Percentiles rank a stretch among this genome's conserved stretches.
Conservation (phyloP, 2,888 invertebrate genomes). For the Plebejus anna region DNA sequence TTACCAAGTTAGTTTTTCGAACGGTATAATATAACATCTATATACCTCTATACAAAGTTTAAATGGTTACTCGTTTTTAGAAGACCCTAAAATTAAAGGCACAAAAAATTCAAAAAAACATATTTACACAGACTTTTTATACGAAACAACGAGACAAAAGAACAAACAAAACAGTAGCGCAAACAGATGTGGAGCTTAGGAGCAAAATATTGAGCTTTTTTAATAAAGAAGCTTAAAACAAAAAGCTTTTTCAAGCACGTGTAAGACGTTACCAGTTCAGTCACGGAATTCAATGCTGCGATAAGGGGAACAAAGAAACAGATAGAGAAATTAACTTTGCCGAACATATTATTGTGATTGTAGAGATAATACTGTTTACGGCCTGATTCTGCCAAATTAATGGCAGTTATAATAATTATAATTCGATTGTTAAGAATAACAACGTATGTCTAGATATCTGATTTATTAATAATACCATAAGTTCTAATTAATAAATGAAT, state of each 20-base stretch:
- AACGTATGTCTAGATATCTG: not conserved
- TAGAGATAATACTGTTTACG: conserved; percentile 4
- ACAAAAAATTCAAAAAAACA: not conserved
- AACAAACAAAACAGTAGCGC: conserved; percentile 7
- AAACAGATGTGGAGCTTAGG: not conserved
- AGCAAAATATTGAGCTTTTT: conserved; percentile 17
- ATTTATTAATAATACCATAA: not conserved
- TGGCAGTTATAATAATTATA: not conserved
- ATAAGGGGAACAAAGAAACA: conserved; percentile 42
- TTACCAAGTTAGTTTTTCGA: too few species aligned
- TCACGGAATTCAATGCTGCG: conserved; percentile 49
- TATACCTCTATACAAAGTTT: too few species aligned
- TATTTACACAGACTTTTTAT: not conserved
- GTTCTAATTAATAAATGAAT: too few species aligned
- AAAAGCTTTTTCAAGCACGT: conserved; percentile 38
- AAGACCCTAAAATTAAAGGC: not conserved
- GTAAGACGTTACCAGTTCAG: conserved; percentile 52
- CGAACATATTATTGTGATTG: not conserved
- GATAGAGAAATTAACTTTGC: conserved; percentile 45
- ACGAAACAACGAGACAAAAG: not conserved
- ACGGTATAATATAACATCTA: too few species aligned
- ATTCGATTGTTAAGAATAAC: not conserved
- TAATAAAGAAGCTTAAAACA: conserved; percentile 20
- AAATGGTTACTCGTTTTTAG: not conserved
- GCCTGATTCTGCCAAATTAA: not conserved